Conservation (phyloP, 2,888 invertebrate species). For the Lycia hirtaria region DNA sequence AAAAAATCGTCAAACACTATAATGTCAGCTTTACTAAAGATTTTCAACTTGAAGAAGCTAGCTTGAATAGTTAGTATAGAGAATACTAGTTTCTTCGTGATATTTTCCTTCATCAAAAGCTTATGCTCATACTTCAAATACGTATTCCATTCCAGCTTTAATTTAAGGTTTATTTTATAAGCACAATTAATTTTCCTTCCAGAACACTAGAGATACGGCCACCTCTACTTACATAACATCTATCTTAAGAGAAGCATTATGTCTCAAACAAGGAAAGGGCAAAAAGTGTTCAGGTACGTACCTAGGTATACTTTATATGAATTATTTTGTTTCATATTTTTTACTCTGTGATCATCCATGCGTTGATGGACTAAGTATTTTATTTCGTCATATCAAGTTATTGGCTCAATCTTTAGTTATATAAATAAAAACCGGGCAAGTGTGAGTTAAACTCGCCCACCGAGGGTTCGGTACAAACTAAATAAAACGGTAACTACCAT, state of each 20-base stretch:
- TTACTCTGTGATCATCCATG: not conserved
- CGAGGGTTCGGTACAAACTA: no score
- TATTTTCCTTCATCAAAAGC: no score
- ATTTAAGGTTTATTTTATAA: no score
- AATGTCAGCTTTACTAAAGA: no score
- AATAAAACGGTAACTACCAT: no score
- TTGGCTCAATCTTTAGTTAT: not conserved
- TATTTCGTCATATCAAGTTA: not conserved
- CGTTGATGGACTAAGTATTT: conserved; percentile 1
- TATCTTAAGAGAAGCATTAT: conserved; percentile 86
- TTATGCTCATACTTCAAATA: no score
- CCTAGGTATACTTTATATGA: not conserved
- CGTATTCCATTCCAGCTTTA: no score
- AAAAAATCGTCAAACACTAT: no score
- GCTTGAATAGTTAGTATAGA: no score
- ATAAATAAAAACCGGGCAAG: not conserved
- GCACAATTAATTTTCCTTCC: conserved; percentile 49
- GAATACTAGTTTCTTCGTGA: no score
- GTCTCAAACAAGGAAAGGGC: conserved; percentile 84
- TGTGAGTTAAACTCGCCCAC: no score
- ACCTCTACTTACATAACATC: conserved; percentile 84
- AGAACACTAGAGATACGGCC: conserved; percentile 84
- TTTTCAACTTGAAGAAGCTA: no score
- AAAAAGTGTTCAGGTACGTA: conserved; percentile 76
- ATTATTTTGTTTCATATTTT: not conserved